A percentile compares a stretch with the other conserved stretches of the same genome.
Evolutionary conservation across 2,888 invertebrate genomes (phyloP).

Genomic region (Ischnura elegans): DNA sequence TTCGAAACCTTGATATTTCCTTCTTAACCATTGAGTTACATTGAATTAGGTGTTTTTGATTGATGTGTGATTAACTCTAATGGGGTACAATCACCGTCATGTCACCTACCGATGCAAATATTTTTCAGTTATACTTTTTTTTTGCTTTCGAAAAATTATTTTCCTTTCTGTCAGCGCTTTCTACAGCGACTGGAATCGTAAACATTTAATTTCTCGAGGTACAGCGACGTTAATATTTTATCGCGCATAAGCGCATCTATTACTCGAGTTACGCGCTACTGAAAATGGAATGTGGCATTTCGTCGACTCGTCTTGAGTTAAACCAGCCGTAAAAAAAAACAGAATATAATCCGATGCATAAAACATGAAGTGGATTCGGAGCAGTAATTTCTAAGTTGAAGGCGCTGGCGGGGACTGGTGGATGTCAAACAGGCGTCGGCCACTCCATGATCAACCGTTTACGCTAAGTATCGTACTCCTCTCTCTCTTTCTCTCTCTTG

Average conservation of each 20-base stretch:
- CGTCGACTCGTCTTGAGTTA: neutral
- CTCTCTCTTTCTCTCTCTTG: neutral
- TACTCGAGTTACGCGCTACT: neutral
- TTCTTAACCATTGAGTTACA: too few relatives aligned
- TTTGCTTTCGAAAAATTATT: neutral
- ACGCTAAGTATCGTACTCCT: neutral
- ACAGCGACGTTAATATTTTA: neutral
- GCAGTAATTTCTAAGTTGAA: neutral
- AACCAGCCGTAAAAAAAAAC: neutral
- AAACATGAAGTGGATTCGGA: neutral
- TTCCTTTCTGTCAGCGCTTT: neutral
- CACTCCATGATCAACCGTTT: neutral
- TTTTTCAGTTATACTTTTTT: too few relatives aligned
- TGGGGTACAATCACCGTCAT: too few relatives aligned
- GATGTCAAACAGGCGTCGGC: constrained; percentile 4
- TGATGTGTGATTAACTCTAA: too few relatives aligned
- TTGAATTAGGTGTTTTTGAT: too few relatives aligned
- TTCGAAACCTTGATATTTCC: too few relatives aligned
- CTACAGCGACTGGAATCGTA: neutral
- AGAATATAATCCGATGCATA: neutral
- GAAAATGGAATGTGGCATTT: constrained; percentile 2
- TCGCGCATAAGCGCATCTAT: neutral
- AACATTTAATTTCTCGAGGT: neutral
- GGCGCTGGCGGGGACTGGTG: neutral
- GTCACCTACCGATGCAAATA: too few relatives aligned